A percentile compares a stretch with the other conserved stretches of the same genome.
phyloP scores from a whole-genome alignment of 2,888 invertebrate genomes.

The Pammene aurita region DNA sequence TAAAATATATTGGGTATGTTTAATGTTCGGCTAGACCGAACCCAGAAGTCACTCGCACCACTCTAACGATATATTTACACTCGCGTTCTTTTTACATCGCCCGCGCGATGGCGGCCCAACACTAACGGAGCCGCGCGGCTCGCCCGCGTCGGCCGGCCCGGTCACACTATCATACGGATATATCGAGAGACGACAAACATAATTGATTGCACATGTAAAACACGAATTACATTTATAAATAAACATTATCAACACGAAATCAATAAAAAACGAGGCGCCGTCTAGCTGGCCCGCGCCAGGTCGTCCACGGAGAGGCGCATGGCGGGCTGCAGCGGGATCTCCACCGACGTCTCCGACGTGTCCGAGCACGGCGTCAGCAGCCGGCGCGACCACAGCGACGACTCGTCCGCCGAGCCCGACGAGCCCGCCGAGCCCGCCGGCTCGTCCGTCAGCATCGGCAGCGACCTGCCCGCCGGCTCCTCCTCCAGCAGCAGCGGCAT shows the following conservation, averaged over 20 bases:
- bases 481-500: constrained; percentile 85
- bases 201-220: constrained; percentile 63
- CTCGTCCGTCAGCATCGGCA: constrained; percentile 76
- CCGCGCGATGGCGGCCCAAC: constrained; percentile 26
- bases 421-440: constrained; percentile 65
- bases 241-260: constrained; percentile 39
- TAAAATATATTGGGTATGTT: constrained; percentile 53
- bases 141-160: constrained; percentile 20
- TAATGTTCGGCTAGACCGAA: constrained; percentile 27
- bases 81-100: constrained; percentile 33
- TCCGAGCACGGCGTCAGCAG: constrained; percentile 70
- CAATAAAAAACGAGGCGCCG: constrained; percentile 24
- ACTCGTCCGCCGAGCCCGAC: constrained; percentile 60
- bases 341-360: constrained; percentile 69
- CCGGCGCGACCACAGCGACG: constrained; percentile 64
- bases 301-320: constrained; percentile 69
- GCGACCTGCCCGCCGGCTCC: constrained; percentile 64
- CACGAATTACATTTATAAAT: constrained; percentile 47
- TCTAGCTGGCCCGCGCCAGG: constrained; percentile 64
- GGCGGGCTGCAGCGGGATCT: constrained; percentile 72
- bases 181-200: constrained; percentile 49
- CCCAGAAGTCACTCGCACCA: constrained; percentile 30
- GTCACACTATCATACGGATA: constrained; percentile 14
- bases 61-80: constrained; percentile 59
- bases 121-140: constrained; percentile 8